Conservation (phyloP, 2,113 vertebrate species). For the Clarias gariepinus region DNA sequence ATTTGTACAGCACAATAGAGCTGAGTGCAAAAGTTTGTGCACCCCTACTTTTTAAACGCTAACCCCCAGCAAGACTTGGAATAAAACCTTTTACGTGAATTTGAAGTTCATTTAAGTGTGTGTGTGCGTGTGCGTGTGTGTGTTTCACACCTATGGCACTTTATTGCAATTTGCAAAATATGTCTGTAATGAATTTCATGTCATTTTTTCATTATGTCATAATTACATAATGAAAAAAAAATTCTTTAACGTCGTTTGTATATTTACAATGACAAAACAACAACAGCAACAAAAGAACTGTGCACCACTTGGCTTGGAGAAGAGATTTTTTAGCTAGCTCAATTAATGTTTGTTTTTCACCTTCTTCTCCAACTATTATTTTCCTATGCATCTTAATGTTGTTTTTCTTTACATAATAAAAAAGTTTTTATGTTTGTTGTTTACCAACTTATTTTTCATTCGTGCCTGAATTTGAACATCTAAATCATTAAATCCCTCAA, state of each 20-base stretch:
- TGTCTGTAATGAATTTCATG: too few species aligned
- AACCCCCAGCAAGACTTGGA: neutral
- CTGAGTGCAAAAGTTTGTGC: neutral
- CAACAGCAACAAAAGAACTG: too few species aligned
- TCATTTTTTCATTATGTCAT: too few species aligned
- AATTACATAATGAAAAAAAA: neutral
- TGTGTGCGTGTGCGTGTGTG: too few species aligned
- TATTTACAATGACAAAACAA: too few species aligned
- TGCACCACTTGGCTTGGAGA: too few species aligned
- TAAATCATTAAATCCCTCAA: too few species aligned
- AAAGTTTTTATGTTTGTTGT: neutral
- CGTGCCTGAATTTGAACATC: neutral
- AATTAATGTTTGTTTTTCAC: neutral
- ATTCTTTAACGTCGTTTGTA: neutral
- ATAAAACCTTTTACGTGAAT: neutral
- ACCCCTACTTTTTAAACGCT: neutral
- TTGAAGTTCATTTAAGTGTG: too few species aligned
- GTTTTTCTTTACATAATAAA: neutral
- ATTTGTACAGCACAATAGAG: conserved; percentile 10
- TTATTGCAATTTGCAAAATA: too few species aligned
- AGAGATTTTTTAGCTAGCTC: neutral
- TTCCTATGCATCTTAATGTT: neutral
- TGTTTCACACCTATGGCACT: too few species aligned
- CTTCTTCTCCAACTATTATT: neutral
- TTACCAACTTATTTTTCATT: neutral